Conservation (phyloP, 1,140 invertebrate species). For the Tribolium castaneum region DNA sequence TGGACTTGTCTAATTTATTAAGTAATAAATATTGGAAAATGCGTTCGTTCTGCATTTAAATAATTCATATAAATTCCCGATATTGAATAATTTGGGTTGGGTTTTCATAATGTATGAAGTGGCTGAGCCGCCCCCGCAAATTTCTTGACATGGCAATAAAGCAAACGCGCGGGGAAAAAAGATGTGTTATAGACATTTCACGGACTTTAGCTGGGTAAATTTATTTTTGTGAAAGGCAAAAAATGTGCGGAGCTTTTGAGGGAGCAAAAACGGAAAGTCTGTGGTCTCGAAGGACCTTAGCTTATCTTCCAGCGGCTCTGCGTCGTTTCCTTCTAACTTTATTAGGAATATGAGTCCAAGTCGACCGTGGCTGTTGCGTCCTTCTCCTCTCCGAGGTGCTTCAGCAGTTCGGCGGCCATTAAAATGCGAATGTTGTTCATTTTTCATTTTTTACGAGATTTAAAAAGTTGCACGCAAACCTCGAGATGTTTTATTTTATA, state of each 20-base stretch:
- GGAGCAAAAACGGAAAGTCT: conserved; percentile 39
- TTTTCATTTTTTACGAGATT: conserved; percentile 54
- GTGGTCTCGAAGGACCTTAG: conserved; percentile 48
- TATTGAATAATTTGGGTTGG: conserved; percentile 33
- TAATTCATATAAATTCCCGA: conserved; percentile 34
- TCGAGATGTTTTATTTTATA: conserved; percentile 50
- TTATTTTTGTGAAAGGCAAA: conserved; percentile 45
- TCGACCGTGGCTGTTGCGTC: conserved; percentile 18
- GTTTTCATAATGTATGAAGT: conserved; percentile 33
- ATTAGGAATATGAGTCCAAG: conserved; percentile 43
- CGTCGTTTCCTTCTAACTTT: conserved; percentile 50
- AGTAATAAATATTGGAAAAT: conserved; percentile 16
- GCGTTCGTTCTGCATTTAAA: conserved; percentile 11
- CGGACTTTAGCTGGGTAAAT: conserved; percentile 47
- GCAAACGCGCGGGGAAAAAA: conserved; percentile 31
- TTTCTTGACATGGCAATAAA: conserved; percentile 41
- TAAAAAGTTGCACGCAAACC: conserved; percentile 52
- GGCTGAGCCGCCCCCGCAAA: conserved; percentile 20
- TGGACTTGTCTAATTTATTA: not conserved
- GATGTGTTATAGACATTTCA: conserved; percentile 49
- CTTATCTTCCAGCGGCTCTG: conserved; percentile 44
- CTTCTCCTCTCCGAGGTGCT: conserved; percentile 43
- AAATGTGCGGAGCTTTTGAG: conserved; percentile 40
- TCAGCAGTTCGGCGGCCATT: conserved; percentile 50
- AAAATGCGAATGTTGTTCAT: conserved; percentile 56